Evolutionary conservation across 2,888 invertebrate species (phyloP).

Genomic region (Syrphus vitripennis): DNA sequence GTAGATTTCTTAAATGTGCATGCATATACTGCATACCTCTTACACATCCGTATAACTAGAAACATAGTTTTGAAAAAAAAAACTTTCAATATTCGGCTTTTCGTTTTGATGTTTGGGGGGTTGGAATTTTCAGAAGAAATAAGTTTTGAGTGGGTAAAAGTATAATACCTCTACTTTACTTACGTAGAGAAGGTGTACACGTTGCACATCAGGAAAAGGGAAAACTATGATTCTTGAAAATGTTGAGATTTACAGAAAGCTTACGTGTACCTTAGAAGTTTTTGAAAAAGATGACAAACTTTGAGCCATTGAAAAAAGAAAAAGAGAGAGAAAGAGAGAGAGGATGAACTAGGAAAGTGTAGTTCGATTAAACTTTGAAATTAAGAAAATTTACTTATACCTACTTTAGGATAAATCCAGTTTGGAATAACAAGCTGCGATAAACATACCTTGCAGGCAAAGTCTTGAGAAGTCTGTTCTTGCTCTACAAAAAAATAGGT

Average conservation of each 20-base stretch:
- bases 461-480: neutral
- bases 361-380: constrained; percentile 60
- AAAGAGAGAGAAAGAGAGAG: neutral
- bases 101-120: constrained; percentile 26
- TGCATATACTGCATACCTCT: neutral
- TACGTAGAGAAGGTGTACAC: too few relatives aligned
- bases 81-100: constrained; percentile 52
- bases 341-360: neutral
- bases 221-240: constrained; percentile 4
- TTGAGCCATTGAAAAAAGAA: neutral
- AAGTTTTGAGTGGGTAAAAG: neutral
- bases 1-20: constrained; percentile 45
- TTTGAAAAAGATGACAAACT: constrained; percentile 6
- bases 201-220: neutral
- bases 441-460: constrained; percentile 13
- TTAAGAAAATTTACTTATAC: constrained; percentile 59
- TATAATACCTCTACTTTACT: neutral
- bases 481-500: neutral
- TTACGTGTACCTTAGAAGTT: constrained; percentile 11
- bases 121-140: neutral
- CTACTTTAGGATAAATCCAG: neutral
- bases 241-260: constrained; percentile 20
- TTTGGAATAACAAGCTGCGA: constrained; percentile 46
- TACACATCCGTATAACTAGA: too few relatives aligned
- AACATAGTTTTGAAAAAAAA: neutral